Conservation (phyloP, 1,140 invertebrate species). For the Elymnias hypermnestra region DNA sequence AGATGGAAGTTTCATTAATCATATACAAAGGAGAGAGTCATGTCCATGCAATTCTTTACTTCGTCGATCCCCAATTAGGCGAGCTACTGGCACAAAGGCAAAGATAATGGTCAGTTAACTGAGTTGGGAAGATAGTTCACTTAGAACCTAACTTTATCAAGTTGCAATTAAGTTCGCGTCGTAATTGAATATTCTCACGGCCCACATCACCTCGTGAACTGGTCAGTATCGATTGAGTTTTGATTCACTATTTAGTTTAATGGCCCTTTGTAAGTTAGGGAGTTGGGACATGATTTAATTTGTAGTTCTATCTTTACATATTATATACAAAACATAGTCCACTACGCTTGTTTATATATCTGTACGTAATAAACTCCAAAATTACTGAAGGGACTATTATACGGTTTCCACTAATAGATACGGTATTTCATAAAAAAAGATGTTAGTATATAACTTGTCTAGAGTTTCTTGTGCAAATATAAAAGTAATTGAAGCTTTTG, state of each 20-base stretch:
- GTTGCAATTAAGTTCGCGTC: conserved; percentile 66
- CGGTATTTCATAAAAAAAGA: too few species aligned
- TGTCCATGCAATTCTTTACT: conserved; percentile 29
- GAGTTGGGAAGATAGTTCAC: conserved; percentile 72
- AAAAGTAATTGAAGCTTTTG: too few species aligned
- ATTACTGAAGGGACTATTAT: too few species aligned
- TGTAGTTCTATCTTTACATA: neutral
- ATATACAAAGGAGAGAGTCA: too few species aligned
- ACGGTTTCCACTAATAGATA: too few species aligned
- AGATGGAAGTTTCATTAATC: too few species aligned
- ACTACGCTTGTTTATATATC: too few species aligned
- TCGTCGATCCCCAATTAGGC: conserved; percentile 56
- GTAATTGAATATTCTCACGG: conserved; percentile 73
- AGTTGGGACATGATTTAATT: neutral
- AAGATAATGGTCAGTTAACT: conserved; percentile 73
- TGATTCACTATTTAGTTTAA: conserved; percentile 1
- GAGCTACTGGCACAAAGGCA: conserved; percentile 63
- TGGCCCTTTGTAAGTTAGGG: conserved; percentile 2
- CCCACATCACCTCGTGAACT: conserved; percentile 64
- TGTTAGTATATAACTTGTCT: too few species aligned
- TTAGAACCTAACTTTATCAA: conserved; percentile 70
- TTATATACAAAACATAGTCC: too few species aligned
- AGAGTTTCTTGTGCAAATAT: too few species aligned
- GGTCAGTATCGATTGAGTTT: conserved; percentile 45
- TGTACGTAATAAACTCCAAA: too few species aligned